Evolutionary conservation across 1,140 invertebrate species (phyloP), one percentile per base, ranked within the genome.

Genomic region (Plutomurus gul): DNA sequence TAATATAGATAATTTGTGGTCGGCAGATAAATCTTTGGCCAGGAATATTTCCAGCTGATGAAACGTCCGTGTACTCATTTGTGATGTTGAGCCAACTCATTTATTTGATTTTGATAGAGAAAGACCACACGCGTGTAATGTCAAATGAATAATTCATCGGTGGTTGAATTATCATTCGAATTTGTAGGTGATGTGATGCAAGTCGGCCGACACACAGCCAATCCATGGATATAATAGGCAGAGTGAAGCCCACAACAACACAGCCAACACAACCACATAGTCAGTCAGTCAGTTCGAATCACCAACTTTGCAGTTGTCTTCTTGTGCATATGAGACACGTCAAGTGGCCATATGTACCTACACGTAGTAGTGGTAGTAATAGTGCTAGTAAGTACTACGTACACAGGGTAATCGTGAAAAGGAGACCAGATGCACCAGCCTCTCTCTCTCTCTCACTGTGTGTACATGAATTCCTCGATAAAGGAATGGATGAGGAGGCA

Each of bases 131-230:
- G 82, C 76, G 77, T 72, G 76, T 78, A 76, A 73, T 80, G 76
- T 80, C 75, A 76, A 73, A 82, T 82, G 82, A 82, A 82, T 82
- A 78, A 82, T 82, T 82, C 82, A 82, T 82, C 71, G 78, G 60
- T 51, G 37, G 71, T 78, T 70, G 49, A 75, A 82, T 33, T 81
- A 78, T 80, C 70, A 78, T 51, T 75, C 78, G 65, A 56, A 76
- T 76, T 79, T 78, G 77, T 79, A 77, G 33, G 73, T 47, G 73
- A 75, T 39, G n/a, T 18, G 40, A 75, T 36, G 36, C 70, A 33
- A 56, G 49, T 25, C 33, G 49, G 20, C 43, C 49, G 30, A 36
- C 51, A n/a, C n/a, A n/a, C n/a, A n/a, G n/a, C n/a, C n/a, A n/a
- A n/a, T n/a, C n/a, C n/a, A n/a, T n/a, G n/a, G n/a, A n/a, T n/a